Evolutionary conservation across 2,113 vertebrate species (phyloP), one percentile per base, ranked within the genome.

Genomic region (Rhinoptilus africanus): DNA sequence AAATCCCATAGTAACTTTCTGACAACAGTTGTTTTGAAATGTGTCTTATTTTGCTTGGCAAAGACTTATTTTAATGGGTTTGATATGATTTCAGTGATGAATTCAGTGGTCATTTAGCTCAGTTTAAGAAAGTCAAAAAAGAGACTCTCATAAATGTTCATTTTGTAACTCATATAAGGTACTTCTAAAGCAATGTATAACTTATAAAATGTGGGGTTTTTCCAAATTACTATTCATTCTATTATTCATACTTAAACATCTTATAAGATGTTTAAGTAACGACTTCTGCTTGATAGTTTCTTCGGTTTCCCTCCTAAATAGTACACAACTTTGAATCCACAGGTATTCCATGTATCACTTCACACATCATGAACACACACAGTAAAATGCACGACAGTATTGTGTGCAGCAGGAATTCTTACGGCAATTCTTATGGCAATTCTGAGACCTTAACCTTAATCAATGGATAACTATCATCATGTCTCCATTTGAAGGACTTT

Each of bases 251-350:
- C 41, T 41, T 41, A 41, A 41, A 41, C 41, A 41, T 57, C 43
- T 39, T 16, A 10, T 21, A 56, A 60, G 19, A 45, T 57, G 6
- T 48, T 80, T 66, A 72, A 51, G 14, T 54, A 56, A 80, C 0
- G 3, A 88, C 35, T 91, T 75, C 3, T 13, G 34, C 14, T 64
- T 73, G 27, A 75, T 21, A 60, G 48, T 62, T 76, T 81, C n/a
- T 92, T 66, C 6, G 0, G 7, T 74, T 75, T 60, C 47, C 43
- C 34, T 80, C 50, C 75, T 62, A 85, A 72, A 89, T 3, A 73
- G 41, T 53, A 43, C 17, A 32, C 28, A 82, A 93, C 45, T 91
- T 74, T 83, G 85, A 96, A 96, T 95, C 95, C 74, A 97, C 97
- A 97, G 95, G 95, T 96, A 94, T 41, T 82, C 39, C 27, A 26